Base-by-base conservation (phyloP, 2,797 vertebrate species). In the Mastacembelus armatus region DNA sequence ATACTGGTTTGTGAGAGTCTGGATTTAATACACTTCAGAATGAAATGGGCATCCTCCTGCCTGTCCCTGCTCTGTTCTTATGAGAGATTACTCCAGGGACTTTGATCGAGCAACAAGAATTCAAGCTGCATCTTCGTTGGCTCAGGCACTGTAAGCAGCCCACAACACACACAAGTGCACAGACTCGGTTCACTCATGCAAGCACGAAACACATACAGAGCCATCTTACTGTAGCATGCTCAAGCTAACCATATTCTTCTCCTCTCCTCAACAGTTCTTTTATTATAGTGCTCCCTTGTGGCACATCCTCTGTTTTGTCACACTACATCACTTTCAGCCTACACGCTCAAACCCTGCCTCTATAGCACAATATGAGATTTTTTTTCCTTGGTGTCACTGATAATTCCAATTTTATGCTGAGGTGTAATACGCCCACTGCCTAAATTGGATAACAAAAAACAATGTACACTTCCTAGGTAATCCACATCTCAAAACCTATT, bases 1-100 rank as follows among this genome's bases (percentile, higher is more conserved):
- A 33, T 65, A 67, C 77, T 74, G 72, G 64, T 78, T 77, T 78
- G 77, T 66, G 72, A 78, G 69, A 74, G 61, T 24, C 35, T 65
- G 81, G 82, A 86, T 90, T 88, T 86, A 89, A 89, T 86, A 77
- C 70, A 86, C 78, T 85, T 59, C 75, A 78, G 77, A 86, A 89
- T 83, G 75, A 89, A 90, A 89, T 72, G 79, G 83, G 55, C 79
- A 67, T 78, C 78, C 66, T 74, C 47, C 78, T 61, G 70, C 61
- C 71, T 48, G 59, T 74, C 59, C 44, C 30, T 15, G 58, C 67
- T 85, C 80, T 75, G 83, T 84, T 86, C 84, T 86, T 81, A 74
- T 74, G 56, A 85, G 47, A 74, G 78, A 87, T 88, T 88, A 88
- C 90, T 87, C 85, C 32, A 21, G 86, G 73, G 91, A 86, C 68